Evolutionary conservation across 2,888 invertebrate species (phyloP).

Genomic region (Pandemis corylana): DNA sequence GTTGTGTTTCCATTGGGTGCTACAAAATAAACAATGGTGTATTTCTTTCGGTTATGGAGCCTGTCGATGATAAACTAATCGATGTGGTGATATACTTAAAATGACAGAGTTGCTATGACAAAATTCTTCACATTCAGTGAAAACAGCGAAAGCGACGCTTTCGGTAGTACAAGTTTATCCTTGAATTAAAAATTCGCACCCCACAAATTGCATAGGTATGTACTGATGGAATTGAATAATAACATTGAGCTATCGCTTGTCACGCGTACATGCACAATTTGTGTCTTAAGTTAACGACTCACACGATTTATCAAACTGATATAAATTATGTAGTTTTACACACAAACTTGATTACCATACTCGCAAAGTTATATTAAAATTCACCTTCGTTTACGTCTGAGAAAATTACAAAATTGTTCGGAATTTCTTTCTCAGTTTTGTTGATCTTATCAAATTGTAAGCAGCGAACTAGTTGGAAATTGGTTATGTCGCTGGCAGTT

Average conservation of each 20-base stretch:
- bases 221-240: background rate
- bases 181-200: background rate
- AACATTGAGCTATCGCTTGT: background rate
- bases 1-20: too few relatives aligned
- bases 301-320: background rate
- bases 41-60: too few relatives aligned
- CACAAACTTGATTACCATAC: background rate
- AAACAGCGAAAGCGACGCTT: too few relatives aligned
- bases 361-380: constrained; percentile 5
- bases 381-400: constrained; percentile 22
- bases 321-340: background rate
- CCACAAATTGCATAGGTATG: background rate
- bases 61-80: too few relatives aligned
- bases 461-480: constrained; percentile 56
- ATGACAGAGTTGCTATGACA: too few relatives aligned
- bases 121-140: too few relatives aligned
- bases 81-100: too few relatives aligned
- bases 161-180: background rate
- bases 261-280: background rate
- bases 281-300: background rate
- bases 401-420: constrained; percentile 45
- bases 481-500: constrained; percentile 66
- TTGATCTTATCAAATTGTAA: constrained; percentile 53
- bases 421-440: constrained; percentile 44
- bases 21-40: too few relatives aligned